phyloP scores from a whole-genome alignment of 2,888 invertebrate genomes.

The Melanostoma scalare region DNA sequence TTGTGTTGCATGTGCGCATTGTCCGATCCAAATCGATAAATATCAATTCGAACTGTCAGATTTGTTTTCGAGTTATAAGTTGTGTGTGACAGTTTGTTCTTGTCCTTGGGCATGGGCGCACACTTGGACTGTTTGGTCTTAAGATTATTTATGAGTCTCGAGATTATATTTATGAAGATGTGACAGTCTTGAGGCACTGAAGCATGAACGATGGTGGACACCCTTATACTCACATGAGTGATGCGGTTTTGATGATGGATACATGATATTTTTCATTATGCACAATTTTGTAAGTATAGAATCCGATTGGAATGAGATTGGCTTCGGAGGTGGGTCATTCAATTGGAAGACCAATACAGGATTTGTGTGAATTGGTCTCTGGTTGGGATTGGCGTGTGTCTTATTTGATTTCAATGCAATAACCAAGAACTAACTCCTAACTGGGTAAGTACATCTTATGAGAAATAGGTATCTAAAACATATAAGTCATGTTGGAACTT shows the following conservation, averaged over 20 bases:
- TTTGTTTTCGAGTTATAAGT: constrained; percentile 59
- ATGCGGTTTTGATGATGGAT: constrained; percentile 36
- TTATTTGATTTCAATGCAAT: no score
- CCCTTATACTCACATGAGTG: constrained; percentile 14
- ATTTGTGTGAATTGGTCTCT: no score
- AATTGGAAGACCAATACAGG: no score
- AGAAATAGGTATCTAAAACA: no score
- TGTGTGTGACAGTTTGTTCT: constrained; percentile 49
- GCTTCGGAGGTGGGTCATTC: no score
- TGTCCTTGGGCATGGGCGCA: constrained; percentile 46
- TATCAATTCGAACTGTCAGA: constrained; percentile 71
- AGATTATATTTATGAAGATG: constrained; percentile 64
- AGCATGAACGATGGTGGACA: constrained; percentile 47
- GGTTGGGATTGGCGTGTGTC: no score
- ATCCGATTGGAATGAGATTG: no score
- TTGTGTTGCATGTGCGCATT: constrained; percentile 44
- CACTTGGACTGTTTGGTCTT: constrained; percentile 19
- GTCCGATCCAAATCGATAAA: constrained; percentile 68
- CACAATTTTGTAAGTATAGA: no score
- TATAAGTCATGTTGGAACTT: no score
- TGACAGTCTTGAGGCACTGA: constrained; percentile 59
- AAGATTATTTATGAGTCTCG: constrained; percentile 58
- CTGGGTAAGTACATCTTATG: no score
- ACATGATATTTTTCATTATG: neutral
- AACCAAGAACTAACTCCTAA: no score